Base-by-base conservation (phyloP, 2,888 invertebrate genomes). In the Melanostoma scalare region DNA sequence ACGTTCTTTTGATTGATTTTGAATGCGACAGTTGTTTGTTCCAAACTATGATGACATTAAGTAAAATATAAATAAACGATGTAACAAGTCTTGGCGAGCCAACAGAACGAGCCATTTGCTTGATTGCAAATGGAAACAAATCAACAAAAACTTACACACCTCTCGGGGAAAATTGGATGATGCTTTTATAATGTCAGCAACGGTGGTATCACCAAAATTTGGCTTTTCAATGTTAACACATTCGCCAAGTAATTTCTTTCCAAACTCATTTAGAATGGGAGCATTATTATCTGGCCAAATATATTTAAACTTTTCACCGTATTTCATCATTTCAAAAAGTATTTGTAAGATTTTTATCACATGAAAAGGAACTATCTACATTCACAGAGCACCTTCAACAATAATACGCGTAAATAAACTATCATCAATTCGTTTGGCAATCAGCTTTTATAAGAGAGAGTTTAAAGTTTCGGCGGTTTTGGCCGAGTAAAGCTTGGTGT, bases 221-320 rank as follows among this genome's bases (percentile, higher is more conserved):
- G 88, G 88, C 35, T 88, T 87, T 63, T 86, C 46, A 4, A 89
- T n/a, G 9, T 77, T 48, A 60, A 75, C 79, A 77, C 89, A 90
- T 77, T 87, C 76, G 33, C 85, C 42, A 20, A 90, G 52, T 42
- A 89, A 52, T 33, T 86, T 86, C 2, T 81, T 86, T 0, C 88
- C 88, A 74, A 88, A 90, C 38, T 87, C 73, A 0, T 72, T 87
- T 4, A 87, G 42, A 44, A 71, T 65, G 4, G 78, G 31, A 35
- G 79, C 52, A 0, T 75, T 44, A 40, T 78, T 79, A 53, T 85
- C 85, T 4, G 89, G 88, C 89, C 89, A 89, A 9, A 85, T 69
- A 73, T 87, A 65, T 42, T 87, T 87, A 38, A 90, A 90, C 52
- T 89, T 87, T 9, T 86, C 77, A n/a, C 90, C 90, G 76, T 89